Base-by-base conservation (phyloP, 2,113 vertebrate species). In the Pithys albifrons region DNA sequence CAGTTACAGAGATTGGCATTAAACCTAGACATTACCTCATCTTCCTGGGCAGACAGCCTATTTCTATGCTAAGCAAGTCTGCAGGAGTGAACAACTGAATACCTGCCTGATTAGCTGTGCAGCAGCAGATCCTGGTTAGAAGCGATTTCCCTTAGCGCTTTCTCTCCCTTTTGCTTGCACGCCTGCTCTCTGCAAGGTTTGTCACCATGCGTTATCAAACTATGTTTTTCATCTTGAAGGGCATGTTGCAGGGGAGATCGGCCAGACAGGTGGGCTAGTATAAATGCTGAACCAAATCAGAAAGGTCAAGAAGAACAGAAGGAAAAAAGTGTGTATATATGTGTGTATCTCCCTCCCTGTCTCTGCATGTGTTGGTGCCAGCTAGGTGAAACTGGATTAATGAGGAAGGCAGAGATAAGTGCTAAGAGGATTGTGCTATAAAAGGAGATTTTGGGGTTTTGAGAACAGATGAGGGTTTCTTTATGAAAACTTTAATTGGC, bases 1-100 rank as follows among this genome's bases (percentile, higher is more conserved):
- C 98, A 99, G 98, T 98, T 98, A 97, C 97, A 98, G 98, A 98
- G 98, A 98, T 99, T 99, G 98, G 98, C 98, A 98, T 99, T 98
- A 98, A 98, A 99, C 98, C 98, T 98, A 99, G 99, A 99, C 99
- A 99, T 99, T 99, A 99, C 98, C 98, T 99, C 99, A 99, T 98
- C 98, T 97, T 98, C 98, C 98, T 98, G 98, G 99, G 98, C 98
- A 98, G 98, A 98, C 98, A 98, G 98, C 98, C 98, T 98, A 98
- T 98, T 99, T 98, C 98, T 97, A 98, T 98, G 98, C 98, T 99
- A 99, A 99, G 98, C 98, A 98, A 98, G 98, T 98, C 98, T 98
- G 97, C 98, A 98, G 98, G 98, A 98, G 98, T 97, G 97, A 98
- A 98, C 97, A 98, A 98, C 98, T 98, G 98, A 98, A 98, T 99